Conservation (phyloP, 2,113 vertebrate species). For the Hymenochirus boettgeri region DNA sequence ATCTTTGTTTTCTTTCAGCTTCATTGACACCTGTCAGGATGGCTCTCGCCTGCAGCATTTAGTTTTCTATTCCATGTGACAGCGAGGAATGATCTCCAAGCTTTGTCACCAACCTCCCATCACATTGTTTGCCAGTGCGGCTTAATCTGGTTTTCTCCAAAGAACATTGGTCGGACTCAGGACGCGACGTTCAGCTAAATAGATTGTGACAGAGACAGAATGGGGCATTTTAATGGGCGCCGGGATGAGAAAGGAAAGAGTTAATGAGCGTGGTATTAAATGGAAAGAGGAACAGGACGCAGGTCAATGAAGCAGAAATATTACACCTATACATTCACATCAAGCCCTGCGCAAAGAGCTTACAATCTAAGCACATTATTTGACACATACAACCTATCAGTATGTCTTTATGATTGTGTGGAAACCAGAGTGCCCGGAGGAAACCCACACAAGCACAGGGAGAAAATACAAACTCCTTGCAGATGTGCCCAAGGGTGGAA, state of each 20-base stretch:
- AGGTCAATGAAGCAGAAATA: no score
- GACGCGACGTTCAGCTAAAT: constrained; percentile 28
- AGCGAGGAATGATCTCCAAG: constrained; percentile 29
- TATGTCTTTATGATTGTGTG: no score
- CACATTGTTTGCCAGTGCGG: background rate
- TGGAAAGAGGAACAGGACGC: background rate
- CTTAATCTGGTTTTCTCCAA: constrained; percentile 8
- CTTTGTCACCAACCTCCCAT: constrained; percentile 13
- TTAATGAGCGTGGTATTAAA: background rate
- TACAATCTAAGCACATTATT: no score
- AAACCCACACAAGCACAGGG: no score
- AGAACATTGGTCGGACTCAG: background rate
- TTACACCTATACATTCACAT: no score
- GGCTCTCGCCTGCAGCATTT: background rate
- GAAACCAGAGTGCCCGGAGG: no score
- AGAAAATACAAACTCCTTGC: no score
- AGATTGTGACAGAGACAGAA: constrained; percentile 18
- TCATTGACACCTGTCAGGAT: constrained; percentile 33
- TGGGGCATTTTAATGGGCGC: background rate
- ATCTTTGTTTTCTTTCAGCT: no score
- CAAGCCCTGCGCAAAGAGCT: no score
- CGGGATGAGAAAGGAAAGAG: background rate
- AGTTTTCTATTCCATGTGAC: constrained; percentile 25
- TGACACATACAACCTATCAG: no score
- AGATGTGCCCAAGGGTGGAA: no score